Evolutionary conservation across 2,113 vertebrate genomes (phyloP), one percentile per base, ranked within the genome.

Genomic region (Amphilophus citrinellus): DNA sequence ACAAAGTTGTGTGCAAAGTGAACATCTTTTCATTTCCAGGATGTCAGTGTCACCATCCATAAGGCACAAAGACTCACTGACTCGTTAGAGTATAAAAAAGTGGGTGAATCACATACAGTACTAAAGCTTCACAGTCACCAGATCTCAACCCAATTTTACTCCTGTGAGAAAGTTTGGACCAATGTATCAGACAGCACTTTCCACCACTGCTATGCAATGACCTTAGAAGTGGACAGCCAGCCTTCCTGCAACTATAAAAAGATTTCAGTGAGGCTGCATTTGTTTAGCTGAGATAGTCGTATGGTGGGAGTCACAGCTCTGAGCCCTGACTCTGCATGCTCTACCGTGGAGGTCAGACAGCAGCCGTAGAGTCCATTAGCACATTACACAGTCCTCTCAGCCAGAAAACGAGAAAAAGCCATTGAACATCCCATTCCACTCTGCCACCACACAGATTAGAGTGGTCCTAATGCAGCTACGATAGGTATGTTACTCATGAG

Each of bases 291-390:
- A 61, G 84, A 85, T 61, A 79, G 82, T 77, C 13, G 80, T 44
- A 5, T 35, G 37, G 14, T 39, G 39, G 83, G 82, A 30, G 90
- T 87, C 78, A 71, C 84, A 78, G 81, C 82, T 82, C 63, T 63
- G 76, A 61, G 71, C 37, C 83, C 77, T 39, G 63, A 81, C 59
- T 78, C 79, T 57, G 37, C 79, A 77, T n/a, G 56, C 84, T 87
- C 61, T 80, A 79, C 80, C 78, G 10, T 50, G 62, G 85, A 85
- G 92, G 89, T 92, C 89, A 92, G 82, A 63, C 88, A 78, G 91
- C 83, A 88, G 89, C 87, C 62, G 35, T 81, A 39, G 83, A 93
- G 87, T 92, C 95, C 95, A 96, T 96, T 95, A 95, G 94, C 88
- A 93, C 94, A 89, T 93, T 91, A 93, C 91, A 90, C 53, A 78